Conservation (phyloP, 2,797 vertebrate genomes). For the Syngnathus acus region DNA sequence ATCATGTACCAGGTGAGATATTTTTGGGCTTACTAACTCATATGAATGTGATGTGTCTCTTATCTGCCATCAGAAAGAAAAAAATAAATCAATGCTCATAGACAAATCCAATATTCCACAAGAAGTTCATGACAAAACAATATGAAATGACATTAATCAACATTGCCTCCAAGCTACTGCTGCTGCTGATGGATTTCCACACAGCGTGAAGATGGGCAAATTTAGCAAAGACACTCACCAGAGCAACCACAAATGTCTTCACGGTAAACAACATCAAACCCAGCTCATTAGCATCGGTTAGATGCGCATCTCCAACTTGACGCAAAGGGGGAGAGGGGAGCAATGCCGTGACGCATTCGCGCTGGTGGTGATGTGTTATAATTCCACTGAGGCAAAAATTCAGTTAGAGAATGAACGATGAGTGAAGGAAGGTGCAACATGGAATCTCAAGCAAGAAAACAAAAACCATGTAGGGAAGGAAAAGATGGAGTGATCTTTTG, state of each 20-base stretch:
- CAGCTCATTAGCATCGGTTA: constrained; percentile 58
- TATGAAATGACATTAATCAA: constrained; percentile 44
- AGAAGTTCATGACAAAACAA: constrained; percentile 32
- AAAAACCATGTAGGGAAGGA: constrained; percentile 21
- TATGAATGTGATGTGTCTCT: too few relatives aligned
- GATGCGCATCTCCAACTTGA: constrained; percentile 51
- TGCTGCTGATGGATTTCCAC: constrained; percentile 40
- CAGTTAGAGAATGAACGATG: constrained; percentile 52
- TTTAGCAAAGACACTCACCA: constrained; percentile 34
- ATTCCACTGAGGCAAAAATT: constrained; percentile 40
- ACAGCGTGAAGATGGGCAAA: constrained; percentile 40
- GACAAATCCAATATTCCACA: constrained; percentile 14
- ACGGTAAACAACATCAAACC: constrained; percentile 45
- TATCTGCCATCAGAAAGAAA: neutral
- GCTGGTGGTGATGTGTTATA: constrained; percentile 45
- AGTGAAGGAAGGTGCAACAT: constrained; percentile 35
- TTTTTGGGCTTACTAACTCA: too few relatives aligned
- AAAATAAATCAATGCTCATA: neutral
- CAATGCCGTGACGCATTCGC: constrained; percentile 37
- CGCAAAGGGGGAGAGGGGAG: constrained; percentile 28
- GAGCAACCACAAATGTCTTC: constrained; percentile 52
- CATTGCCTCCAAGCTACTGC: constrained; percentile 28
- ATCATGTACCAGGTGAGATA: too few relatives aligned
- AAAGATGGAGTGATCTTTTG: constrained; percentile 47
- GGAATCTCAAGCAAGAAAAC: constrained; percentile 34